A percentile compares a stretch with the other conserved stretches of the same genome.
phyloP scores from a whole-genome alignment of 1,140 invertebrate species.

The Zaprionus camerounensis region DNA sequence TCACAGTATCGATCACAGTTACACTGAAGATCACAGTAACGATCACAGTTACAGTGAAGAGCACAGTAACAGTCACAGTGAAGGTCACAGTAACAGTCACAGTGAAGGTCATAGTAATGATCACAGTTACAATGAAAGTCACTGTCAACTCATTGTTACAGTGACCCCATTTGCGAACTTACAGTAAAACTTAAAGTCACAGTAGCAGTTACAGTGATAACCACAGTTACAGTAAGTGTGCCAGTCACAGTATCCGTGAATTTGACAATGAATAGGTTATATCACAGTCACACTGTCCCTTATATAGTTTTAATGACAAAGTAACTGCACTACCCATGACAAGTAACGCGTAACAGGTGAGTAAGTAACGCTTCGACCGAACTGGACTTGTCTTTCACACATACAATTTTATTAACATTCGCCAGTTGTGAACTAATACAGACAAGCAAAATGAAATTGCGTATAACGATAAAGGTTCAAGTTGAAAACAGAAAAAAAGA shows the following conservation, averaged over 20 bases:
- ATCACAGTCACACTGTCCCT: too few species aligned
- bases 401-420: slow-evolving; percentile 65
- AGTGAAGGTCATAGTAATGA: neutral
- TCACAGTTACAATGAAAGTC: neutral
- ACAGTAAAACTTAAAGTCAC: too few species aligned
- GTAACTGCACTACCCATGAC: neutral
- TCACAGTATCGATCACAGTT: neutral
- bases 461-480: slow-evolving; percentile 10
- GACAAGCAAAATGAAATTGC: slow-evolving; percentile 1
- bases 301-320: neutral
- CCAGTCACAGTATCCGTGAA: too few species aligned
- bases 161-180: too few species aligned
- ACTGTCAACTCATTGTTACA: too few species aligned
- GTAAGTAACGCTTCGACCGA: neutral
- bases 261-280: too few species aligned
- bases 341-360: neutral
- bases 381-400: slow-evolving; percentile 30
- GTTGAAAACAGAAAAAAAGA: slow-evolving; percentile 10
- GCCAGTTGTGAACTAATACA: neutral
- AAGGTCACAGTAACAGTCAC: neutral
- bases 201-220: too few species aligned
- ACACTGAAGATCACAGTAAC: neutral
- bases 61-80: neutral
- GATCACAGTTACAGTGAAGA: neutral
- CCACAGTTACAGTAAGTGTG: too few species aligned